Conservation (phyloP, 2,113 vertebrate species). For the Leptocoma aspasia region DNA sequence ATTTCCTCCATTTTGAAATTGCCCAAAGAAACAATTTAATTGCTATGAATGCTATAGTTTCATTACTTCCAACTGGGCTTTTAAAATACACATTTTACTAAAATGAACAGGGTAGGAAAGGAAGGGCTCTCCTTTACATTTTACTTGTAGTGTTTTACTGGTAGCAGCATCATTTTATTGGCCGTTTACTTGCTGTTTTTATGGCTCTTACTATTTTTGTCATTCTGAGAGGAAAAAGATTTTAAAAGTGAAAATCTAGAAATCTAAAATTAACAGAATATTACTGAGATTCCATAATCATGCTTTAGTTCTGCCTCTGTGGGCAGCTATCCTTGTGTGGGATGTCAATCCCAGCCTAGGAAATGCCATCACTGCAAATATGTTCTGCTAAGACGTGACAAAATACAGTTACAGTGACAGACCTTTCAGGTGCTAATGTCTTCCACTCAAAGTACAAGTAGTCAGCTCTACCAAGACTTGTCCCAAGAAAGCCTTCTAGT, state of each 20-base stretch:
- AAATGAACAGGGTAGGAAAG: not conserved
- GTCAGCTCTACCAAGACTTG: not conserved
- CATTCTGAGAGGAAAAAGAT: not conserved
- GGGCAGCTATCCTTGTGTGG: not conserved
- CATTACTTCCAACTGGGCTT: not conserved
- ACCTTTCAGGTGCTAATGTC: not conserved
- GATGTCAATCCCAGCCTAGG: not conserved
- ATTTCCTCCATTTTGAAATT: conserved; percentile 5
- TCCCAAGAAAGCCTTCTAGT: not conserved
- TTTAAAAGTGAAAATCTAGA: not conserved
- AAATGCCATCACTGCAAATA: not conserved
- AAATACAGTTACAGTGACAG: not conserved
- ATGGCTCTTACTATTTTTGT: not conserved
- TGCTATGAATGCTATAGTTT: not conserved
- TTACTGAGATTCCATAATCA: not conserved
- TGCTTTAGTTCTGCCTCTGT: not conserved
- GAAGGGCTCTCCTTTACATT: not conserved
- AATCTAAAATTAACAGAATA: not conserved
- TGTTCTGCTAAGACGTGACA: not conserved
- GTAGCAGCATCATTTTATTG: not conserved
- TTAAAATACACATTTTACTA: not conserved
- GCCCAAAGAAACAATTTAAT: conserved; percentile 16
- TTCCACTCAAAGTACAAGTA: not conserved
- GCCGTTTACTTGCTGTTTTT: not conserved
- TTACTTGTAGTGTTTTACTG: not conserved